Percentiles rank a stretch among this genome's conserved stretches.
phyloP scores from a whole-genome alignment of 1,140 invertebrate species.

The Proctacanthus coquilletti region DNA sequence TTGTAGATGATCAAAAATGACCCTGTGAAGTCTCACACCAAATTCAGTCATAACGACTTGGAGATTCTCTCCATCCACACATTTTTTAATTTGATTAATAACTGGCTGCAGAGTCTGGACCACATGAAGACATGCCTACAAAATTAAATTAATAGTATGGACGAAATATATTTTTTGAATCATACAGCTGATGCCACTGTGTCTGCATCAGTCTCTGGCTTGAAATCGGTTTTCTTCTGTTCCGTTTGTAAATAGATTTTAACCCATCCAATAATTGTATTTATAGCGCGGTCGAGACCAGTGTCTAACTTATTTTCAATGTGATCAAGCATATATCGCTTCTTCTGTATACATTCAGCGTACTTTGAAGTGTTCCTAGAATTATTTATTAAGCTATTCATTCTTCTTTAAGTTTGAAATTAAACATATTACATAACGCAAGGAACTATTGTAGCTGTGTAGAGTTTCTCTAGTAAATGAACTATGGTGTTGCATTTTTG shows the following conservation, averaged over 20 bases:
- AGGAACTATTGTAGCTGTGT: slow-evolving; percentile 76
- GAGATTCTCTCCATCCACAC: slow-evolving; percentile 88
- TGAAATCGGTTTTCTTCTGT: slow-evolving; percentile 93
- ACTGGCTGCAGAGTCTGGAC: slow-evolving; percentile 67
- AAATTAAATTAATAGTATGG: slow-evolving; percentile 8
- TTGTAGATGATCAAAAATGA: slow-evolving; percentile 90
- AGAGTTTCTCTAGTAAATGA: slow-evolving; percentile 90
- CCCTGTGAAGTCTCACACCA: slow-evolving; percentile 76
- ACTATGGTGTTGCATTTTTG: slow-evolving; percentile 91
- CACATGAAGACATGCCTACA: slow-evolving; percentile 74
- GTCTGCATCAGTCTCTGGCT: slow-evolving; percentile 75
- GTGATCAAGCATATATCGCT: slow-evolving; percentile 71
- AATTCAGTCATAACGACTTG: slow-evolving; percentile 75
- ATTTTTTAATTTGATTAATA: slow-evolving; percentile 63
- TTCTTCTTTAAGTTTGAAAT: slow-evolving; percentile 3
- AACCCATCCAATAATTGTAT: slow-evolving; percentile 81
- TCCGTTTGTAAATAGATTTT: slow-evolving; percentile 80
- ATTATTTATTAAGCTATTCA: slow-evolving; percentile 5
- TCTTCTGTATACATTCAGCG: slow-evolving; percentile 73
- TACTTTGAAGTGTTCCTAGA: slow-evolving; percentile 75
- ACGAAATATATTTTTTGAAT: slow-evolving; percentile 4
- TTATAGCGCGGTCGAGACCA: slow-evolving; percentile 76
- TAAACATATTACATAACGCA: slow-evolving; percentile 54
- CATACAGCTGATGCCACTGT: slow-evolving; percentile 54
- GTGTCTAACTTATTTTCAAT: slow-evolving; percentile 83